Conservation (phyloP, 2,888 invertebrate genomes). For the Tenthredo mesomela region DNA sequence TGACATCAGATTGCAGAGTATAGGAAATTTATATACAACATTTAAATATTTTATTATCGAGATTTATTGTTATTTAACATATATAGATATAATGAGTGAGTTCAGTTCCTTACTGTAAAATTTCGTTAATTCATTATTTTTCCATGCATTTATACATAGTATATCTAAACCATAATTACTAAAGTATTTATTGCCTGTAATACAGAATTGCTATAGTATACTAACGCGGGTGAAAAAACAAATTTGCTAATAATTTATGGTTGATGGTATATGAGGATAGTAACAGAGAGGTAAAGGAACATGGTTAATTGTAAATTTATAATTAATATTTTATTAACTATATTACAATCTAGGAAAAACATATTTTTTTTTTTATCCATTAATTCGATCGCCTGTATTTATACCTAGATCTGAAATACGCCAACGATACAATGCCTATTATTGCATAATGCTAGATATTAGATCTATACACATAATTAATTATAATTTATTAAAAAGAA, state of each 20-base stretch:
- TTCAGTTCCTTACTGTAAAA: not conserved
- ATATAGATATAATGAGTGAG: not conserved
- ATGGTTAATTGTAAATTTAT: not conserved
- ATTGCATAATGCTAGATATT: not conserved
- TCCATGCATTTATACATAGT: not conserved
- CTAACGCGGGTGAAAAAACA: not conserved
- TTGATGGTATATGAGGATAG: not conserved
- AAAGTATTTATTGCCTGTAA: not conserved
- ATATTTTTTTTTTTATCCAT: not conserved
- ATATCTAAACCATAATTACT: not conserved
- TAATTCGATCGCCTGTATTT: not conserved
- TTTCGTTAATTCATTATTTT: not conserved
- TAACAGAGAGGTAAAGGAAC: not conserved
- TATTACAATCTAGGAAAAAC: not conserved
- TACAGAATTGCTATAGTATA: not conserved
- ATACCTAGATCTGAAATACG: not conserved
- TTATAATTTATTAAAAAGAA: constrained; percentile 15
- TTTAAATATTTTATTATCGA: not conserved
- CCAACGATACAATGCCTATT: not conserved
- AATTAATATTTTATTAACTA: not conserved
- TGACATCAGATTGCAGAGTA: not conserved
- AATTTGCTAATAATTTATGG: not conserved
- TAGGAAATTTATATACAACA: not conserved
- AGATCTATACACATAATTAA: not conserved
- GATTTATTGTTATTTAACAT: not conserved